These are phyloP conservation scores for Festucalex cinctus DNA, from an alignment of 2,113 vertebrate genomes.

Conservation along the genomic window DNA sequence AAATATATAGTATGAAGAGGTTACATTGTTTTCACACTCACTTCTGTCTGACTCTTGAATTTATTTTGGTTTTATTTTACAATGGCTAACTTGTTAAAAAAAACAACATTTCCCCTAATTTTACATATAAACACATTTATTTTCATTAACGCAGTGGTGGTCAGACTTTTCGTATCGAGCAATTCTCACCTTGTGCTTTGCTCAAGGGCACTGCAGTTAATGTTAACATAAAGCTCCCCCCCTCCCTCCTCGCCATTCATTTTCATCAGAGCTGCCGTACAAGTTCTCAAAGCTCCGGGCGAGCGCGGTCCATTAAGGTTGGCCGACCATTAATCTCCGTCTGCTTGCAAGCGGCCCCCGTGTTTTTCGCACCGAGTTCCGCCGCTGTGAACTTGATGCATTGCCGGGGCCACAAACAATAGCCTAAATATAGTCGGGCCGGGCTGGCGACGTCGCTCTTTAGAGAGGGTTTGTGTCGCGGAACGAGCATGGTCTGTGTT, in stretches of 20 bases:
- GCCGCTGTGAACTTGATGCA: constrained; percentile 7
- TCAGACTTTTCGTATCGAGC: background rate
- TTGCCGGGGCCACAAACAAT: background rate
- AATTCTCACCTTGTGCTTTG: constrained; percentile 7
- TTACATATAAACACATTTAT: background rate
- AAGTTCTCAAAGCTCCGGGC: constrained; percentile 1
- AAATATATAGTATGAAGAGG: background rate
- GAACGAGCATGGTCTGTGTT: background rate
- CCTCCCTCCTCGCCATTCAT: background rate
- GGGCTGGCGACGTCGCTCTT: background rate
- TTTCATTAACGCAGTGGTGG: background rate
- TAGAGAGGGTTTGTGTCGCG: background rate
- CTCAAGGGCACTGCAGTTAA: constrained; percentile 1
- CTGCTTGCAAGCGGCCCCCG: constrained; percentile 1
- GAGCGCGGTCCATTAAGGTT: constrained; percentile 5
- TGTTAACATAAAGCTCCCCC: background rate
- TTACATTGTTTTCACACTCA: background rate
- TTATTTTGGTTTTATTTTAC: too few relatives aligned
- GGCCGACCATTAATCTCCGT: constrained; percentile 3
- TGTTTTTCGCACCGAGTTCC: constrained; percentile 1
- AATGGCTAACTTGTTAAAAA: too few relatives aligned
- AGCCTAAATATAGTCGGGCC: constrained; percentile 3
- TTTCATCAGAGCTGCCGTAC: background rate
- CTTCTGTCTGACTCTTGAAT: too few relatives aligned
- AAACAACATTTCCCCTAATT: too few relatives aligned